A percentile compares a stretch with the other conserved stretches of the same genome.
Evolutionary conservation across 1,140 invertebrate genomes (phyloP).

Genomic region (Drosophila orena): DNA sequence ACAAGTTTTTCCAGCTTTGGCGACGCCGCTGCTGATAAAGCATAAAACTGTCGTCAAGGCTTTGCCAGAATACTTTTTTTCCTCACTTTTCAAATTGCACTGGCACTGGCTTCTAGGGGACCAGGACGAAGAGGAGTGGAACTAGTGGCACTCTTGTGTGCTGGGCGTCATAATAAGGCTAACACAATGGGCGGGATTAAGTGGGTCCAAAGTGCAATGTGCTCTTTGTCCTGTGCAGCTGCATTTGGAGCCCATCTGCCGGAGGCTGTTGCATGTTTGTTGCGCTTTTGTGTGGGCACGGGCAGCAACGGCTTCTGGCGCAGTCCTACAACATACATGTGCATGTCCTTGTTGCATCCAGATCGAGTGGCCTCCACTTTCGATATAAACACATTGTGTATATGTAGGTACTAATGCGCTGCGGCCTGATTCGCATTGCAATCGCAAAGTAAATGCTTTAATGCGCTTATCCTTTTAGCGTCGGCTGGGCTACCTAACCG

Average conservation of each 20-base stretch:
- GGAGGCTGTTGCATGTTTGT: constrained; percentile 67
- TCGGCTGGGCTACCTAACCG: constrained; percentile 49
- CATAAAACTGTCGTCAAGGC: constrained; percentile 67
- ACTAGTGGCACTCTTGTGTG: constrained; percentile 14
- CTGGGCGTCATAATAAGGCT: constrained; percentile 70
- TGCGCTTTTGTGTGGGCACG: constrained; percentile 71
- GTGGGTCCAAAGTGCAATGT: constrained; percentile 69
- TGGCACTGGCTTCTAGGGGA: constrained; percentile 12
- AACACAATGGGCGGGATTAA: constrained; percentile 78
- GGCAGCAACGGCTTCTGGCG: constrained; percentile 35
- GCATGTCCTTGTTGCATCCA: constrained; percentile 49
- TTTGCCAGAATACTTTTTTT: constrained; percentile 30
- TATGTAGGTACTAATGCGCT: constrained; percentile 64
- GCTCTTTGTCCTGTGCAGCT: constrained; percentile 56
- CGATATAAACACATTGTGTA: constrained; percentile 14
- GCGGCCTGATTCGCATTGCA: constrained; percentile 56
- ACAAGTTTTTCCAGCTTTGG: constrained; percentile 53
- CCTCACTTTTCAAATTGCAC: constrained; percentile 4
- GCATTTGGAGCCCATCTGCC: constrained; percentile 38
- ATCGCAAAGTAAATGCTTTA: constrained; percentile 78
- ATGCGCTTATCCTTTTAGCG: constrained; percentile 81
- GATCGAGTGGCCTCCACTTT: constrained; percentile 47
- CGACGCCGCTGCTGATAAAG: constrained; percentile 59
- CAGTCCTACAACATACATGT: constrained; percentile 2
- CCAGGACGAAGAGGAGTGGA: constrained; percentile 31